Evolutionary conservation across 2,113 vertebrate species (phyloP).

Genomic region (Entelurus aequoreus): DNA sequence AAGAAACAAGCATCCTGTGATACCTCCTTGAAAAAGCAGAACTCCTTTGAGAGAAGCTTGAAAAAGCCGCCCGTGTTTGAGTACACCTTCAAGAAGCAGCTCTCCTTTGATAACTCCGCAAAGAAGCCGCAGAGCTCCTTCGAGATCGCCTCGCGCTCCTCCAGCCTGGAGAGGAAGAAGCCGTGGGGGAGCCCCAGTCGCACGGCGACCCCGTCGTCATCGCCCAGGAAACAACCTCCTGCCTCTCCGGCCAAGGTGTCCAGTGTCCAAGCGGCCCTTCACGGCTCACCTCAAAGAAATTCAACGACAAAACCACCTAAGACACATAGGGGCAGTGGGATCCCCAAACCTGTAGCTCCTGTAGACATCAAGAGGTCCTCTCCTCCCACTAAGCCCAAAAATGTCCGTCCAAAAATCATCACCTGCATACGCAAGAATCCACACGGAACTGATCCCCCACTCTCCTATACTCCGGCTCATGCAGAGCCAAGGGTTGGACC

Average conservation of each 20-base stretch:
- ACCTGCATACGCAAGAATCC: conserved; percentile 87
- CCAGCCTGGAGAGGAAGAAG: conserved; percentile 64
- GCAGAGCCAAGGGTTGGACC: conserved; percentile 65
- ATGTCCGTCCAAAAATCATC: conserved; percentile 91
- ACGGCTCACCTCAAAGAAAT: conserved; percentile 61
- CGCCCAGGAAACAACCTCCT: conserved; percentile 55
- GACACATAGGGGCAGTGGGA: conserved; percentile 70
- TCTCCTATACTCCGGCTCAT: conserved; percentile 58
- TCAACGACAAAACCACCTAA: conserved; percentile 74
- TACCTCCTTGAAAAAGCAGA: conserved; percentile 53
- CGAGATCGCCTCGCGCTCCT: conserved; percentile 52
- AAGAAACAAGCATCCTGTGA: conserved; percentile 66
- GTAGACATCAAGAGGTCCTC: conserved; percentile 63
- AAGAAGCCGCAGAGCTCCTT: conserved; percentile 58
- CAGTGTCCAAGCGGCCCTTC: conserved; percentile 43
- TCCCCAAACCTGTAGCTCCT: conserved; percentile 77
- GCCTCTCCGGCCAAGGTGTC: conserved; percentile 59
- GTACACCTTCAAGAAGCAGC: conserved; percentile 58
- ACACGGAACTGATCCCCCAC: conserved; percentile 60
- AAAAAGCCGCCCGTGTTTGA: conserved; percentile 64
- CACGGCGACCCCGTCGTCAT: conserved; percentile 48
- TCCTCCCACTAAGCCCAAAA: conserved; percentile 80
- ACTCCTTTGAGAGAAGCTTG: conserved; percentile 57
- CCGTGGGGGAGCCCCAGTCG: conserved; percentile 68
- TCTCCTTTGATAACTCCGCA: conserved; percentile 57